Conservation (phyloP, 2,113 vertebrate genomes). For the Etheostoma cragini region DNA sequence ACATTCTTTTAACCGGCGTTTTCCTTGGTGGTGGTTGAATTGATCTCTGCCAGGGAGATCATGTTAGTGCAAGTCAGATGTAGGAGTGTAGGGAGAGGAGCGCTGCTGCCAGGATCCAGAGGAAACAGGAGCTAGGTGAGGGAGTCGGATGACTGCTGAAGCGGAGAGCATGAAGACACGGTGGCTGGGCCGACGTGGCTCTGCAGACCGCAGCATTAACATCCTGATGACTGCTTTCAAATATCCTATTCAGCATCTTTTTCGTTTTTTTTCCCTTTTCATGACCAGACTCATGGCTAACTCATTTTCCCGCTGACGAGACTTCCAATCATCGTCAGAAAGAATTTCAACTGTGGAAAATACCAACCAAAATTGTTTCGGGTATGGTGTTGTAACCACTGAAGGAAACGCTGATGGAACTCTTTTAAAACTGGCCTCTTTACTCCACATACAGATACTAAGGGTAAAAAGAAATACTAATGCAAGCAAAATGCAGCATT, state of each 20-base stretch:
- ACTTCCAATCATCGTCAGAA: constrained; percentile 40
- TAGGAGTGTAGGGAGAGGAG: constrained; percentile 5
- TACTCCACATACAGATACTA: not conserved
- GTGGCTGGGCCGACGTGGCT: constrained; percentile 55
- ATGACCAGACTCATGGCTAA: constrained; percentile 31
- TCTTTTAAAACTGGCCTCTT: constrained; percentile 8
- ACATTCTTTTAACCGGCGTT: constrained; percentile 6
- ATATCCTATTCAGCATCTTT: constrained; percentile 57
- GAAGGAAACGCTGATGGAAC: constrained; percentile 49
- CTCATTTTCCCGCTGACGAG: constrained; percentile 37
- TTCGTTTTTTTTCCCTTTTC: constrained; percentile 39
- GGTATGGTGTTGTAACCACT: constrained; percentile 21
- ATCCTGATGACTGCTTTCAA: constrained; percentile 29
- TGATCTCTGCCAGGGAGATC: constrained; percentile 36
- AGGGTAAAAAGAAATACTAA: constrained; percentile 14
- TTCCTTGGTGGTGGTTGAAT: constrained; percentile 20
- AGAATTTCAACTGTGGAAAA: constrained; percentile 47
- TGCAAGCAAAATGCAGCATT: constrained; percentile 16
- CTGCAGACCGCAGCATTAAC: constrained; percentile 37
- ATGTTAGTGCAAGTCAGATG: constrained; percentile 33
- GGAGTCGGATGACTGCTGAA: constrained; percentile 36
- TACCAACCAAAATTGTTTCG: constrained; percentile 43
- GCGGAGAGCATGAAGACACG: constrained; percentile 22
- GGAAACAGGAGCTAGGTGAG: constrained; percentile 42
- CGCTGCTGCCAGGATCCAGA: constrained; percentile 13